Evolutionary conservation across 1,140 invertebrate species (phyloP).

Genomic region (Papilio machaon): DNA sequence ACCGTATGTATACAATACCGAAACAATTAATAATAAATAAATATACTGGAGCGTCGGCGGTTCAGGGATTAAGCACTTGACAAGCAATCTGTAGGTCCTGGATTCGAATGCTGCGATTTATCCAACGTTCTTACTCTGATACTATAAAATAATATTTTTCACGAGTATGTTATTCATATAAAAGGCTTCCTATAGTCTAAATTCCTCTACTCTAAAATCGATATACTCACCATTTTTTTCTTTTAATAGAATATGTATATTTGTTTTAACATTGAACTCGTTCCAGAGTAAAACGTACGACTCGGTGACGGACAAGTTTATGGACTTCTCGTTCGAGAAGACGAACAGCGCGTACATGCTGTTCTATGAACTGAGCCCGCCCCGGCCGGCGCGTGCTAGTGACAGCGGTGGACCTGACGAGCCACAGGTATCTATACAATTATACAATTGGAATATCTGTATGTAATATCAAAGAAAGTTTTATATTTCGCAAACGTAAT

Average conservation of each 20-base stretch:
- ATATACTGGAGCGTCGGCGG: too few species aligned
- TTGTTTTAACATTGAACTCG: constrained; percentile 33
- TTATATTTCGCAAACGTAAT: too few species aligned
- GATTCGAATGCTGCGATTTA: too few species aligned
- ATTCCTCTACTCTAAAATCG: too few species aligned
- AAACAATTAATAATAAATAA: background rate
- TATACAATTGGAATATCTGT: too few species aligned
- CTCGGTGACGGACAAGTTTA: constrained; percentile 97
- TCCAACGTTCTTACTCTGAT: too few species aligned
- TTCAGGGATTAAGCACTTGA: too few species aligned
- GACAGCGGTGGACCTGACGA: constrained; percentile 74
- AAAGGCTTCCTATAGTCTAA: too few species aligned
- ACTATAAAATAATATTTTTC: too few species aligned
- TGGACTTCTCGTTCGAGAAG: constrained; percentile 98
- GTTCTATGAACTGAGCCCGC: constrained; percentile 90
- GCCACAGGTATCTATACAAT: constrained; percentile 64
- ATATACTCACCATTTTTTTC: background rate
- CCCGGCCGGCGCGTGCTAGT: constrained; percentile 82
- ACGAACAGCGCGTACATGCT: constrained; percentile 99
- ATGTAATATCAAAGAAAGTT: too few species aligned
- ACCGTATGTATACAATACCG: constrained; percentile 83
- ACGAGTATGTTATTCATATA: too few species aligned
- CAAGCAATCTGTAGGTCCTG: too few species aligned
- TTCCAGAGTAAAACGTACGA: constrained; percentile 97
- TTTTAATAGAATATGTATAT: constrained; percentile 28